Evolutionary conservation across 2,113 vertebrate genomes (phyloP).

Genomic region (Struthidea cinerea): DNA sequence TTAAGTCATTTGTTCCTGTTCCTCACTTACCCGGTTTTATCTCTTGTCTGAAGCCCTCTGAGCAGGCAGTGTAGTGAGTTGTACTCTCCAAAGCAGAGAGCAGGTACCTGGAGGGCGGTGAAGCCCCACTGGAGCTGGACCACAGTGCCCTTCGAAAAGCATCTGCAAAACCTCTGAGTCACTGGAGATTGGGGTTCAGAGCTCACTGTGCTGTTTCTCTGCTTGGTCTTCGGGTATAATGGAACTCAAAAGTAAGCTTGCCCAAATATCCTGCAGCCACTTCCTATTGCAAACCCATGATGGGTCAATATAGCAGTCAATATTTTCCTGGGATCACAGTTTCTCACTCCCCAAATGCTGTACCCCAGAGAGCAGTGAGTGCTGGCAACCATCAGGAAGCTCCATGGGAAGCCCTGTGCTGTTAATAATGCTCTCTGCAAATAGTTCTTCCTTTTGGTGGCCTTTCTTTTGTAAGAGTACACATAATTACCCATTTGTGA

Average conservation of each 20-base stretch:
- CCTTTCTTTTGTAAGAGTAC: not conserved
- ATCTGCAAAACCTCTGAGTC: not conserved
- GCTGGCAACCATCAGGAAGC: not conserved
- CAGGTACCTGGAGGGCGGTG: not conserved
- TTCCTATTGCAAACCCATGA: not conserved
- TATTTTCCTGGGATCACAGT: not conserved
- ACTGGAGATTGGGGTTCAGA: not conserved
- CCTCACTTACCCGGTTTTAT: not conserved
- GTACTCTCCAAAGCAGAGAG: not conserved
- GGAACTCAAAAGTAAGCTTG: not conserved
- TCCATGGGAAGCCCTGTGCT: not conserved
- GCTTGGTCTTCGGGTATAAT: not conserved
- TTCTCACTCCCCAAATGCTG: not conserved
- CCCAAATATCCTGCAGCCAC: not conserved
- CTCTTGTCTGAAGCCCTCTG: not conserved
- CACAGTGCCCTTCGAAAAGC: accelerated
- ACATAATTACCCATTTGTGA: not conserved
- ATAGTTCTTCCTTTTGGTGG: not conserved
- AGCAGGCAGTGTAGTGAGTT: not conserved
- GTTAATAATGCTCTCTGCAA: not conserved
- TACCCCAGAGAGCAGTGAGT: not conserved
- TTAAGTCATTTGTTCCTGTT: not conserved
- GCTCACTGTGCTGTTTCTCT: not conserved
- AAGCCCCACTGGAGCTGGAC: not conserved
- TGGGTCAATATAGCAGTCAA: accelerated